Evolutionary conservation across 2,113 vertebrate species (phyloP).

Genomic region (Dolichotis patagonum): DNA sequence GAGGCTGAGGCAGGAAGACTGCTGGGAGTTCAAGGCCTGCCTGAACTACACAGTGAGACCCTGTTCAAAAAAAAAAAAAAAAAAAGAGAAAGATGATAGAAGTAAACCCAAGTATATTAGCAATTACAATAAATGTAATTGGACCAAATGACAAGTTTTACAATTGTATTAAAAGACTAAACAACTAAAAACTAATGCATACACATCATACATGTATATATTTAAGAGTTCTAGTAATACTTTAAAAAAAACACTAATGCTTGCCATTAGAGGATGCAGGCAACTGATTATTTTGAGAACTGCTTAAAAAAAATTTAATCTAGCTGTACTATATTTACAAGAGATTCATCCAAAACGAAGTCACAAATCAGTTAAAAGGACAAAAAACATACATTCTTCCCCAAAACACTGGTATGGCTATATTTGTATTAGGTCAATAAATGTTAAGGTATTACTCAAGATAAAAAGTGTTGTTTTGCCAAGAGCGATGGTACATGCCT

Average conservation of each 20-base stretch:
- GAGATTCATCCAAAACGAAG: background rate
- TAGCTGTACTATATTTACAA: background rate
- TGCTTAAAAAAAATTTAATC: background rate
- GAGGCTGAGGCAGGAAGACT: background rate
- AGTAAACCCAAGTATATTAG: background rate
- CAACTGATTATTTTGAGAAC: background rate
- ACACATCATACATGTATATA: background rate
- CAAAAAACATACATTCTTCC: background rate
- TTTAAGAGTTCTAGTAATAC: background rate
- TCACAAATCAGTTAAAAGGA: background rate
- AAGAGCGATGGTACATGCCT: background rate
- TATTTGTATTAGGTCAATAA: background rate
- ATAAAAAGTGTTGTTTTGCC: background rate
- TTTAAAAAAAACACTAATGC: background rate
- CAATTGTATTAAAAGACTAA: background rate
- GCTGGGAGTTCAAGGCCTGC: background rate
- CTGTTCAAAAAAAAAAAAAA: too few relatives aligned
- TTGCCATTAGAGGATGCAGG: background rate
- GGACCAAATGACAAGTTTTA: background rate
- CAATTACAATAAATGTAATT: background rate
- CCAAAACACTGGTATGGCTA: background rate
- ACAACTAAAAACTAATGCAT: background rate
- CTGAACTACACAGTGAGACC: background rate
- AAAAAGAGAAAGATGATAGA: background rate
- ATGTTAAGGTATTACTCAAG: constrained; percentile 17